Percentiles rank a stretch among this genome's conserved stretches.
phyloP scores from a whole-genome alignment of 2,113 vertebrate genomes.

The Sapayoa aenigma region DNA sequence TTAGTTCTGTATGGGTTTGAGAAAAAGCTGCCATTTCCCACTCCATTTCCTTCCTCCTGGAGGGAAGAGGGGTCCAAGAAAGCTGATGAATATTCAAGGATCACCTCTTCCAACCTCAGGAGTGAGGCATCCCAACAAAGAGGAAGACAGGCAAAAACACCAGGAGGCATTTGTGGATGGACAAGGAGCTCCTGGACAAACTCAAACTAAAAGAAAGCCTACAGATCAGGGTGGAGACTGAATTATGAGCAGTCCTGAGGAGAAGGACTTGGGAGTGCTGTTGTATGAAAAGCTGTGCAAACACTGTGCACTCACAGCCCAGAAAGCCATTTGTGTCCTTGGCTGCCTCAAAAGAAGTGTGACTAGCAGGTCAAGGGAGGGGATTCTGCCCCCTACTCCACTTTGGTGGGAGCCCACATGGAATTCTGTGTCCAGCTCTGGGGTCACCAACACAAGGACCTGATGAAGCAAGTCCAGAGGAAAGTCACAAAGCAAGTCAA shows the following conservation, averaged over 20 bases:
- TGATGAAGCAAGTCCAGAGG: background rate
- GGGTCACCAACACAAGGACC: background rate
- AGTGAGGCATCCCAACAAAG: no score
- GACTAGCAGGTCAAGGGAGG: background rate
- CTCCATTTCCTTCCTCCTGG: no score
- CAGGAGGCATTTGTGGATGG: background rate
- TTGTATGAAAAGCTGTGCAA: background rate
- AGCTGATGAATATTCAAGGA: no score
- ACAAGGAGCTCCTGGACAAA: background rate
- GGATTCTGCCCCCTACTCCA: background rate
- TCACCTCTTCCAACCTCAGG: no score
- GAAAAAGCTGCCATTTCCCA: background rate
- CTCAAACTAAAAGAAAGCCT: background rate
- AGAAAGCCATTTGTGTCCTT: background rate
- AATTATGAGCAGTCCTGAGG: background rate
- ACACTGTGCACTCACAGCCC: background rate
- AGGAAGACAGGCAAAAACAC: no score
- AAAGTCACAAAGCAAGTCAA: background rate
- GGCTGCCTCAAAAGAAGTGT: background rate
- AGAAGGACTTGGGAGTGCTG: background rate
- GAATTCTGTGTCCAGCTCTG: background rate
- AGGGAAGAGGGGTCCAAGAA: no score
- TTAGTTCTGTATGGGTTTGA: background rate
- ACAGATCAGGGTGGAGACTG: background rate
- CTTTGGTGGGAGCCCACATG: background rate